A percentile compares a stretch with the other conserved stretches of the same genome.
These are phyloP conservation scores for Anastrepha obliqua DNA, from an alignment of 1,140 invertebrate genomes.

Conservation along the genomic window DNA sequence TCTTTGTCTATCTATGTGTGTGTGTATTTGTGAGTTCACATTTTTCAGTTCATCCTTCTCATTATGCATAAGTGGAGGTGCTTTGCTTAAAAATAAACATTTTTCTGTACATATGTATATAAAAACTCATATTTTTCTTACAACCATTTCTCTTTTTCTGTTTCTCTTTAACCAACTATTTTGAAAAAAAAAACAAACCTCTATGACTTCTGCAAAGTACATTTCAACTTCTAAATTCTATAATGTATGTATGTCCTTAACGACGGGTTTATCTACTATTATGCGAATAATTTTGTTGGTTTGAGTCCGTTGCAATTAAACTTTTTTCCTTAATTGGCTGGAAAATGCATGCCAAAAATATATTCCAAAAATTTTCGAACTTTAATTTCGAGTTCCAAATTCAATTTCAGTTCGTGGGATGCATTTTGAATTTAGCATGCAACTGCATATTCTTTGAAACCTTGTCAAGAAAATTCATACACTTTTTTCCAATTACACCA, in stretches of 20 bases:
- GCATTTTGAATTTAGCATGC: background rate
- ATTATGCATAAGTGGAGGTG: too few relatives aligned
- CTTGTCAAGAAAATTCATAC: background rate
- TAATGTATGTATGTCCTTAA: slow-evolving; percentile 21
- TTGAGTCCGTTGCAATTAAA: background rate
- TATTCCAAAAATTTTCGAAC: background rate
- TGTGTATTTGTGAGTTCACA: background rate
- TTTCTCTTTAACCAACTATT: slow-evolving; percentile 7
- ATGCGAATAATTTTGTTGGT: slow-evolving; percentile 25
- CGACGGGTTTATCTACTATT: background rate
- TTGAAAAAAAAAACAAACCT: background rate
- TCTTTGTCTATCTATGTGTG: background rate
- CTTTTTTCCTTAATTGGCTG: background rate
- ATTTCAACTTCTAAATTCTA: slow-evolving; percentile 53
- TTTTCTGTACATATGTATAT: background rate
- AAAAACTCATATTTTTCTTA: background rate
- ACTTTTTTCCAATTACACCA: too few relatives aligned
- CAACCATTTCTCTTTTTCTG: slow-evolving; percentile 29
- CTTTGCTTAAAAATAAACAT: background rate
- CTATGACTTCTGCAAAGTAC: slow-evolving; percentile 38
- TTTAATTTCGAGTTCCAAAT: background rate
- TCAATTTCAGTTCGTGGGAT: background rate
- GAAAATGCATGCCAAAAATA: background rate
- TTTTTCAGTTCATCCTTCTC: background rate
- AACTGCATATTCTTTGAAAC: background rate